These are phyloP conservation scores for Chalcosyrphus nemorum DNA, from an alignment of 2,888 invertebrate species.

Conservation along the genomic window DNA sequence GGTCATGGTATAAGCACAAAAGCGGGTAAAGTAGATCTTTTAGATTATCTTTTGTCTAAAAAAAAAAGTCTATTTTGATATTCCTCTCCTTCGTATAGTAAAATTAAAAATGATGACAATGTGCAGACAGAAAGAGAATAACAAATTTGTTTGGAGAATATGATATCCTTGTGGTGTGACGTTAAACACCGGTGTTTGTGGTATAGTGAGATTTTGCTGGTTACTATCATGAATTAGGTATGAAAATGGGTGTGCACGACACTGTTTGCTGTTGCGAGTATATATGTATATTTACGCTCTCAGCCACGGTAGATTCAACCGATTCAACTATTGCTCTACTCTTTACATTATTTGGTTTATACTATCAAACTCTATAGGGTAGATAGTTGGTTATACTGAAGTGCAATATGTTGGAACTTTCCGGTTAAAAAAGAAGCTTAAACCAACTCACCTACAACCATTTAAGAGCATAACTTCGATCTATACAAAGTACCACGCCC, in stretches of 20 bases:
- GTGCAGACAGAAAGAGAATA: slow-evolving; percentile 57
- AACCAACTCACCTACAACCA: too few species aligned
- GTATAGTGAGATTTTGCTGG: slow-evolving; percentile 23
- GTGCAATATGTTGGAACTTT: too few species aligned
- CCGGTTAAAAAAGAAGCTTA: too few species aligned
- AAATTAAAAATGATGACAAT: slow-evolving; percentile 11
- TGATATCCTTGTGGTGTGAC: slow-evolving; percentile 59
- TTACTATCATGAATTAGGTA: slow-evolving; percentile 12
- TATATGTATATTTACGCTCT: slow-evolving; percentile 18
- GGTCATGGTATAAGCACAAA: neutral
- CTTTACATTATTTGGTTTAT: slow-evolving; percentile 50
- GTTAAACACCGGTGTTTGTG: slow-evolving; percentile 30
- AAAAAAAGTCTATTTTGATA: slow-evolving; percentile 11
- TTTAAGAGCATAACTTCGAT: too few species aligned
- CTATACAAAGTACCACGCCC: too few species aligned
- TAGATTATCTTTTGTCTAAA: slow-evolving; percentile 33
- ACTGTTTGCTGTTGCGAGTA: neutral
- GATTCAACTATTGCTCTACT: slow-evolving; percentile 42
- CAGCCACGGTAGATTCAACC: slow-evolving; percentile 38
- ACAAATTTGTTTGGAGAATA: slow-evolving; percentile 51
- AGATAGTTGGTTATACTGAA: neutral
- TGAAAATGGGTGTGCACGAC: slow-evolving; percentile 52
- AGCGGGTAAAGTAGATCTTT: slow-evolving; percentile 9
- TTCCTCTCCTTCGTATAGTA: neutral
- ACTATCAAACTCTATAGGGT: slow-evolving; percentile 32